Evolutionary conservation across 1,140 invertebrate species (phyloP), one percentile per base, ranked within the genome.

Genomic region (Orussus abietinus): DNA sequence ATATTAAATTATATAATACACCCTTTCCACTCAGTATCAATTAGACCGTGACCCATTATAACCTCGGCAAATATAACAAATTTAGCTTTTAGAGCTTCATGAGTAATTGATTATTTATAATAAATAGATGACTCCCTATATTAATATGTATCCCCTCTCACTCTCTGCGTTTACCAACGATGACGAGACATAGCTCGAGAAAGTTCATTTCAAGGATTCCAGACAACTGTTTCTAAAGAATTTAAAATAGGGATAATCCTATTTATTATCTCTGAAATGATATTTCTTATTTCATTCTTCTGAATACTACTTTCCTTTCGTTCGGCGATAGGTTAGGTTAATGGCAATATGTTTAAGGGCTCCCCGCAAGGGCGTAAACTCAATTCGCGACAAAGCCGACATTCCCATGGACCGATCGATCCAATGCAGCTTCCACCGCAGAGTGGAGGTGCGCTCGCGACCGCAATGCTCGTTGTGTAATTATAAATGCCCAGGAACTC

Each of bases 241-340:
- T 47, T 82, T 65, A 69, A 69, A 49, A 65, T 69, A 64, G 77
- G 79, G 47, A 80, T 82, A 76, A 74, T 81, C 57, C 51, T 80
- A 67, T 81, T 82, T 73, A 82, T 82, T 77, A 61, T 71, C 30
- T 81, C 77, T 46, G 78, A 82, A 76, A 46, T 82, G 35, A 74
- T 81, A 49, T 81, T 82, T 63, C 80, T 81, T 66, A 44, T 79
- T 38, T 74, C 68, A 33, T 81, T 82, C 68, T 81, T 83, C 65
- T 81, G 78, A 77, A 57, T 72, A 5, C 84, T 81, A 61, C 83
- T 83, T 62, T n/a, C n/a, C n/a, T n/a, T n/a, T n/a, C n/a, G n/a
- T n/a, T n/a, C n/a, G n/a, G n/a, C n/a, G n/a, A n/a, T n/a, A n/a
- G n/a, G n/a, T n/a, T n/a, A n/a, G n/a, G n/a, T n/a, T n/a, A n/a